Percentiles rank a stretch among this genome's conserved stretches.
These are phyloP conservation scores for Oxygymnocypris stewartii DNA, from an alignment of 2,113 vertebrate species.

Conservation along the genomic window DNA sequence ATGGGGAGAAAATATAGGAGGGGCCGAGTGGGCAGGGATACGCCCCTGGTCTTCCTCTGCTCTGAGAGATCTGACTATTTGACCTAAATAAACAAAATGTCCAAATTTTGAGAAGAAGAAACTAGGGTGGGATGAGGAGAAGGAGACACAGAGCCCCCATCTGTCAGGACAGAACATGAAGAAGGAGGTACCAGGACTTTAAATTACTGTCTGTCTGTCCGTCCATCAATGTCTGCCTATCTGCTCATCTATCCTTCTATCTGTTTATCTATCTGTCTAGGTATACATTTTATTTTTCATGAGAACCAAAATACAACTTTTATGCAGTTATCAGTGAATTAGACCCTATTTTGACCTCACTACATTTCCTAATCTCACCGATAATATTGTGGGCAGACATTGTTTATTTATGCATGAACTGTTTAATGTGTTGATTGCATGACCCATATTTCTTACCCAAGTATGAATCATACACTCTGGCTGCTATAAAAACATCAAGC, in stretches of 20 bases:
- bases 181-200: neutral
- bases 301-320: neutral
- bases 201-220: neutral
- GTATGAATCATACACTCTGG: neutral
- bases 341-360: neutral
- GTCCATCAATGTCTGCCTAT: too few species aligned
- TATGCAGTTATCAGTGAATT: neutral
- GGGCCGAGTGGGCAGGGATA: conserved; percentile 55
- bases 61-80: conserved; percentile 75
- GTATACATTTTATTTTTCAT: neutral
- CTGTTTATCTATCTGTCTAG: neutral
- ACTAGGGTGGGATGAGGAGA: conserved; percentile 4
- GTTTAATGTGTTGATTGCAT: neutral
- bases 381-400: neutral
- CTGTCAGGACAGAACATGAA: conserved; percentile 15
- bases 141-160: conserved; percentile 58
- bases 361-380: neutral
- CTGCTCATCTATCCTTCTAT: neutral
- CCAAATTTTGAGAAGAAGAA: neutral
- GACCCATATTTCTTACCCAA: conserved; percentile 7
- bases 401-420: conserved; percentile 13
- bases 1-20: conserved; percentile 72
- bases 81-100: conserved; percentile 78
- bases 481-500: neutral
- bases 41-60: conserved; percentile 61